Evolutionary conservation across 2,888 invertebrate species (phyloP), one percentile per base, ranked within the genome.

Genomic region (Lacanobia wlatinum): DNA sequence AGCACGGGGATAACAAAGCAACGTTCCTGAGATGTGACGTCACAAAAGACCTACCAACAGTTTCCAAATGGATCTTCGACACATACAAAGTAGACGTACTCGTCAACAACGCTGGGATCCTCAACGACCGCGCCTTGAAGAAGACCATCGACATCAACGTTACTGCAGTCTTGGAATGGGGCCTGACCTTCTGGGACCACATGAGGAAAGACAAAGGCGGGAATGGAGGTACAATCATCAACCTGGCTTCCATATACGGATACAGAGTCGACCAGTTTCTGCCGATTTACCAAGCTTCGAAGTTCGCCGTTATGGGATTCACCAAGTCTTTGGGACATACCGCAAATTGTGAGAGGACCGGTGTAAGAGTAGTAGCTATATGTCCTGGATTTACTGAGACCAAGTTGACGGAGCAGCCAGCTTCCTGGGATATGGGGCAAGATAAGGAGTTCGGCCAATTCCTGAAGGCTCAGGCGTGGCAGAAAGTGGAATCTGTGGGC

Each of bases 201-300:
- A 96, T 97, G 96, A 94, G 97, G n/a, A 95, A 91, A 59, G 95
- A 97, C 76, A 95, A 94, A 68, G 95, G 96, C 0, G 97, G 97
- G 0, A 90, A 92, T 52, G 97, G 97, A 14, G 97, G 97, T 1
- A 96, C 96, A 0, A 96, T 98, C 61, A 94, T 97, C n/a, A 98
- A 98, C 87, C 92, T 97, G 34, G 95, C 97, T 1, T 97, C 97
- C 0, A 96, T 97, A 34, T 95, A 96, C 73, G 97, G 97, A 0
- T 93, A 96, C 59, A 92, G 94, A 83, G 90, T 96, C 0, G 92
- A 96, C 53, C 95, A 95, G 40, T 96, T 93, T 43, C 87, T 95
- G 21, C 97, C 97, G 0, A 90, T 97, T n/a, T 97, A 97, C 87
- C 96, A 96, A 38, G 97, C 97, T 1, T 97, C 97, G 0, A 97